Percentiles rank a stretch among this genome's conserved stretches.
These are phyloP conservation scores for Epinotia bilunana DNA, from an alignment of 2,888 invertebrate genomes.

Conservation along the genomic window DNA sequence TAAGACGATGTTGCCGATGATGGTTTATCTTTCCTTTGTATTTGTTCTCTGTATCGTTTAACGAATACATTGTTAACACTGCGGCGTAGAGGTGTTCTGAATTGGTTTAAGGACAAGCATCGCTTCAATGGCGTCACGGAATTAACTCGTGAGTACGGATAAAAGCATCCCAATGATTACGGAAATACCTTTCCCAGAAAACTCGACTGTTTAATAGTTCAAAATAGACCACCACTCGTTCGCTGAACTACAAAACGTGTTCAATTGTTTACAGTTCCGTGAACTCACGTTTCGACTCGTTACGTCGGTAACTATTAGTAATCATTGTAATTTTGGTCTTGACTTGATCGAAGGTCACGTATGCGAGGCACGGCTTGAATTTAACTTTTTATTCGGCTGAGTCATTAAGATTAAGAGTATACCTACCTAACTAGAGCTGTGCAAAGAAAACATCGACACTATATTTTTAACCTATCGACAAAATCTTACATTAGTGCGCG, in stretches of 20 bases:
- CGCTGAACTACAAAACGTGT: slow-evolving; percentile 39
- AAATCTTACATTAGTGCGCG: too few relatives aligned
- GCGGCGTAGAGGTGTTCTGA: not conserved
- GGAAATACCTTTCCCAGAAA: slow-evolving; percentile 27
- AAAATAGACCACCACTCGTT: slow-evolving; percentile 39
- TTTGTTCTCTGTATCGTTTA: too few relatives aligned
- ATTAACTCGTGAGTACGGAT: not conserved
- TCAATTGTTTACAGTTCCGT: slow-evolving; percentile 40
- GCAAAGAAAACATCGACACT: slow-evolving; percentile 48
- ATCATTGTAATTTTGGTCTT: slow-evolving; percentile 48
- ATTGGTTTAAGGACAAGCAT: not conserved
- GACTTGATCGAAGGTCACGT: slow-evolving; percentile 71
- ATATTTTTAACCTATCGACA: not conserved
- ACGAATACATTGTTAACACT: too few relatives aligned
- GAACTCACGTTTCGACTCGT: slow-evolving; percentile 28
- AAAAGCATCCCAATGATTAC: slow-evolving; percentile 13
- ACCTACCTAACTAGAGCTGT: slow-evolving; percentile 52
- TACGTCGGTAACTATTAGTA: slow-evolving; percentile 33
- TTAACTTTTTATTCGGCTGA: slow-evolving; percentile 60
- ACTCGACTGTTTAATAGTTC: slow-evolving; percentile 17
- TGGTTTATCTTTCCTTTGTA: too few relatives aligned
- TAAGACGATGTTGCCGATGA: too few relatives aligned
- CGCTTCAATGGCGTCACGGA: not conserved
- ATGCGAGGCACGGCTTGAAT: slow-evolving; percentile 60
- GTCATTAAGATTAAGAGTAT: slow-evolving; percentile 51